These are phyloP conservation scores for Colostygia pectinataria DNA, from an alignment of 2,888 invertebrate species.

Conservation along the genomic window DNA sequence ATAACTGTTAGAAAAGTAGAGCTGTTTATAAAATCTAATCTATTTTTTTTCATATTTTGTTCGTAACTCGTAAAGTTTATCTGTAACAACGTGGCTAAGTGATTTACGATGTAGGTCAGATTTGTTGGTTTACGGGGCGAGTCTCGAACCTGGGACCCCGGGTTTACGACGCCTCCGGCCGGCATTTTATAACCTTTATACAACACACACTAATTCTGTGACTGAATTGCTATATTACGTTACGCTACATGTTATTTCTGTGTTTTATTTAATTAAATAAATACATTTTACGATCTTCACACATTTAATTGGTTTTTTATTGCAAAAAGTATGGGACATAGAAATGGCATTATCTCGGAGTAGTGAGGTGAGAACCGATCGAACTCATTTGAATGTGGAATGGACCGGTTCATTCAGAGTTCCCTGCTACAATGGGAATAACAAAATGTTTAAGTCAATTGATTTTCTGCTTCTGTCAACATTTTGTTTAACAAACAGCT, in stretches of 20 bases:
- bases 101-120: slow-evolving; percentile 81
- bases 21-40: slow-evolving; percentile 27
- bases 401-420: slow-evolving; percentile 52
- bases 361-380: slow-evolving; percentile 56
- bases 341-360: slow-evolving; percentile 35
- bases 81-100: slow-evolving; percentile 78
- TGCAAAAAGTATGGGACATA: slow-evolving; percentile 29
- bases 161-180: slow-evolving; percentile 63
- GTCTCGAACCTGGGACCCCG: slow-evolving; percentile 70
- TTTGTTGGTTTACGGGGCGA: slow-evolving; percentile 77
- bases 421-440: not conserved
- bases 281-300: slow-evolving; percentile 46
- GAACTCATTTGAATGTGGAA: slow-evolving; percentile 63
- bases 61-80: slow-evolving; percentile 69
- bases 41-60: slow-evolving; percentile 34
- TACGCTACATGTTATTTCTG: slow-evolving; percentile 43
- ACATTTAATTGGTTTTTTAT: slow-evolving; percentile 46
- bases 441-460: not conserved
- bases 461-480: no score
- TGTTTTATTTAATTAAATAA: slow-evolving; percentile 42
- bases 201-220: slow-evolving; percentile 46
- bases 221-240: slow-evolving; percentile 48
- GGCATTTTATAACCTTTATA: slow-evolving; percentile 69
- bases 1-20: slow-evolving; percentile 28
- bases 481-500: no score